A percentile compares a stretch with the other conserved stretches of the same genome.
Evolutionary conservation across 2,797 vertebrate species (phyloP).

Genomic region (Eleutherodactylus coqui): DNA sequence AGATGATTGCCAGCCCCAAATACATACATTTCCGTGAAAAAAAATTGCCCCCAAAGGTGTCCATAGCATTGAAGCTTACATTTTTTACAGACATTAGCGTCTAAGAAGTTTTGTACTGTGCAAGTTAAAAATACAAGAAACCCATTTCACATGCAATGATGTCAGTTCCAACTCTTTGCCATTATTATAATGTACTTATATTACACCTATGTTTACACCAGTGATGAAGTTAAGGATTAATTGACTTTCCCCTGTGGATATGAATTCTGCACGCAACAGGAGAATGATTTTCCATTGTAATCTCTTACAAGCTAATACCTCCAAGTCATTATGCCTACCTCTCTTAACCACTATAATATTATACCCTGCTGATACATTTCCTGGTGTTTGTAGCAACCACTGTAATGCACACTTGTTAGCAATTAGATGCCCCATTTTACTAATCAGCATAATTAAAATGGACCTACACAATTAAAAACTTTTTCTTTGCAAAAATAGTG

Average conservation of each 20-base stretch:
- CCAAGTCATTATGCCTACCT: background rate
- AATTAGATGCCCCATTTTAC: constrained; percentile 33
- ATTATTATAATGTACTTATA: background rate
- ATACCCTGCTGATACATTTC: background rate
- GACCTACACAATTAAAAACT: background rate
- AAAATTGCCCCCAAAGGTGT: too few species aligned
- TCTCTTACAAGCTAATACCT: constrained; percentile 3
- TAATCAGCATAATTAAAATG: constrained; percentile 44
- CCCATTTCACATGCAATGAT: background rate
- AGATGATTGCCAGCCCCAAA: too few species aligned
- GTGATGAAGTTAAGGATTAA: constrained; percentile 27
- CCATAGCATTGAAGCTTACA: too few species aligned
- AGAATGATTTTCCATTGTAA: constrained; percentile 16
- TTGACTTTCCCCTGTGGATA: constrained; percentile 22
- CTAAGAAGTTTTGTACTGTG: background rate
- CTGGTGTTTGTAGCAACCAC: background rate
- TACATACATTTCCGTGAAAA: too few species aligned
- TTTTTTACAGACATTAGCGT: too few species aligned
- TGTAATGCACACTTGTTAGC: constrained; percentile 1
- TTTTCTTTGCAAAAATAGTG: background rate
- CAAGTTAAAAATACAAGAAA: background rate
- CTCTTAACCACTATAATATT: constrained; percentile 4
- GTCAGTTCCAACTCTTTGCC: background rate
- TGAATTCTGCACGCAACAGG: constrained; percentile 12
- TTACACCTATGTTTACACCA: constrained; percentile 19